Evolutionary conservation across 1,140 invertebrate species (phyloP).

Genomic region (Thalassaphorura encarpata): DNA sequence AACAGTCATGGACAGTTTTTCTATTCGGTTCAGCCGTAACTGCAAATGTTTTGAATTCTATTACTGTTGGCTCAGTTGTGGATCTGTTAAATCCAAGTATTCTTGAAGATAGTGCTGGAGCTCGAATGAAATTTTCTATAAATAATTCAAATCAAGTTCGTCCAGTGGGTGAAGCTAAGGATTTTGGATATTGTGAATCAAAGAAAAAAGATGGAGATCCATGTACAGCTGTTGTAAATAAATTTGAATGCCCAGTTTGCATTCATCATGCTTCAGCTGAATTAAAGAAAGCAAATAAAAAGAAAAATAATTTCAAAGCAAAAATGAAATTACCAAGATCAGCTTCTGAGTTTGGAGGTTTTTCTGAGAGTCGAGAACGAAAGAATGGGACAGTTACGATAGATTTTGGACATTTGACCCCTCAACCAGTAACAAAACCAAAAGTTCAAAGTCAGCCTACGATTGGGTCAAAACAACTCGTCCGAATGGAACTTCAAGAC

Average conservation of each 20-base stretch:
- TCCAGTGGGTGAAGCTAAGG: conserved; percentile 18
- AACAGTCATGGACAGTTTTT: conserved; percentile 21
- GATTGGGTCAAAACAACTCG: background rate
- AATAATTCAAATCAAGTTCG: conserved; percentile 20
- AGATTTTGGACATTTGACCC: no score
- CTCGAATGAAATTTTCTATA: conserved; percentile 25
- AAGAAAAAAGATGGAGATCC: conserved; percentile 26
- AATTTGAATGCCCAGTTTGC: conserved; percentile 22
- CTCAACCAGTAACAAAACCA: background rate
- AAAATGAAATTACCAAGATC: no score
- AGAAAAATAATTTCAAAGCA: conserved; percentile 11
- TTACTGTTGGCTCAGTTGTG: conserved; percentile 23
- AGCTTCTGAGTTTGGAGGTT: no score
- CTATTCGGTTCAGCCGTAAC: conserved; percentile 18
- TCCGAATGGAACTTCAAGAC: conserved; percentile 28
- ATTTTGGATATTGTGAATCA: conserved; percentile 28
- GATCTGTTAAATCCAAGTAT: conserved; percentile 25
- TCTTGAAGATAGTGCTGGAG: conserved; percentile 7
- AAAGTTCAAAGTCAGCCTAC: background rate
- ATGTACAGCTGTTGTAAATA: conserved; percentile 26
- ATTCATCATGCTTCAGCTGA: conserved; percentile 29
- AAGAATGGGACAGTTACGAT: no score
- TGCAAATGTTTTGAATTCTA: background rate
- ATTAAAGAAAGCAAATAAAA: conserved; percentile 20
- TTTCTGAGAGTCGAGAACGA: no score